phyloP scores from a whole-genome alignment of 1,140 invertebrate genomes.

The Drosophila nebulosa region DNA sequence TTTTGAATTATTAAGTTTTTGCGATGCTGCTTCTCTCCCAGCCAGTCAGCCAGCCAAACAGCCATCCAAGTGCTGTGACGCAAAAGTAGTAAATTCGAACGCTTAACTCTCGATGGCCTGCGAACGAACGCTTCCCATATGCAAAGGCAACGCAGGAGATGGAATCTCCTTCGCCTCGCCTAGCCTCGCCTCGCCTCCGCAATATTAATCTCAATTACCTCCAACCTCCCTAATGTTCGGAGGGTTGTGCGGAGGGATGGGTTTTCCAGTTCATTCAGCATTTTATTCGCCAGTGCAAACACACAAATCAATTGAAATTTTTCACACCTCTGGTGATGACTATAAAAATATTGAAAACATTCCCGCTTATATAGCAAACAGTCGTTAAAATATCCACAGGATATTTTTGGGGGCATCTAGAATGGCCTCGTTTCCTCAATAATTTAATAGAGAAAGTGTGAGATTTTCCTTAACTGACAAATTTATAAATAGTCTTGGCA shows the following conservation, averaged over 20 bases:
- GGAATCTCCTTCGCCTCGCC: constrained; percentile 20
- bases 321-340: constrained; percentile 47
- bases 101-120: constrained; percentile 37
- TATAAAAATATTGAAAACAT: constrained; percentile 40
- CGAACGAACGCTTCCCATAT: constrained; percentile 58
- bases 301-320: constrained; percentile 40
- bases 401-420: constrained; percentile 28
- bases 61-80: constrained; percentile 39
- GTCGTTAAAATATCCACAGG: constrained; percentile 34
- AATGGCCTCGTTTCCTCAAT: neutral
- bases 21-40: constrained; percentile 12
- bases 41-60: no score
- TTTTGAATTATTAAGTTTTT: constrained; percentile 66
- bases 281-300: constrained; percentile 29
- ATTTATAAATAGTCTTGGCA: neutral
- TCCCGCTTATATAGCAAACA: constrained; percentile 19
- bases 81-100: constrained; percentile 59
- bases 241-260: constrained; percentile 1
- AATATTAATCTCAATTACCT: constrained; percentile 3
- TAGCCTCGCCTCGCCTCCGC: no score
- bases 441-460: neutral
- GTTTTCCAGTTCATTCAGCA: constrained; percentile 38
- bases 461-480: neutral
- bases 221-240: neutral
- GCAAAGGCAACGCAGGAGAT: constrained; percentile 9